Percentiles rank a stretch among this genome's conserved stretches.
These are phyloP conservation scores for Actenoides hombroni DNA, from an alignment of 2,113 vertebrate genomes.

Conservation along the genomic window DNA sequence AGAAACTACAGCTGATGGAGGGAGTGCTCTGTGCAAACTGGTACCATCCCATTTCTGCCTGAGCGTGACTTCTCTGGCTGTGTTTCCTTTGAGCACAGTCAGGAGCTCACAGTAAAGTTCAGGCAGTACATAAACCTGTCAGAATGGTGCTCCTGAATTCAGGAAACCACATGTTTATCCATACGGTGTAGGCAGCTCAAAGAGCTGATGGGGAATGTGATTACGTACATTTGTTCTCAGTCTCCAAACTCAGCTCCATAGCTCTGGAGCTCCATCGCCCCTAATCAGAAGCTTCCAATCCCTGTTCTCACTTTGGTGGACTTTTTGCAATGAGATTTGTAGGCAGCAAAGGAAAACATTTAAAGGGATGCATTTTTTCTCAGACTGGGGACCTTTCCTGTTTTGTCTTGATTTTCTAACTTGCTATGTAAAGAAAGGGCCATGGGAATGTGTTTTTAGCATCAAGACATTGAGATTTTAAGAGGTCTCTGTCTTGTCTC, in stretches of 20 bases:
- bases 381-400: not conserved
- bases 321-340: not conserved
- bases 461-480: not conserved
- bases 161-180: not conserved
- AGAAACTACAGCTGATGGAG: not conserved
- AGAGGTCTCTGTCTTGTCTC: not conserved
- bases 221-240: not conserved
- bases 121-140: not conserved
- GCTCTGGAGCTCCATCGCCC: not conserved
- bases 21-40: not conserved
- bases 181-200: not conserved
- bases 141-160: not conserved
- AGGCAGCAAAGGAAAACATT: not conserved
- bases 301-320: not conserved
- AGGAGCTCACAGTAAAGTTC: not conserved
- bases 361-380: not conserved
- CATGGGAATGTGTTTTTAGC: not conserved
- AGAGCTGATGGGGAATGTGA: not conserved
- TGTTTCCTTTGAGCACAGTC: not conserved
- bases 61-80: accelerated
- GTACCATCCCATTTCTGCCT: accelerated
- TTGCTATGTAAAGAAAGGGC: not conserved
- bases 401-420: not conserved
- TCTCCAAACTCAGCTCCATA: not conserved
- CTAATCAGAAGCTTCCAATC: not conserved